phyloP scores from a whole-genome alignment of 2,888 invertebrate species.

The Ennomos erosarius region DNA sequence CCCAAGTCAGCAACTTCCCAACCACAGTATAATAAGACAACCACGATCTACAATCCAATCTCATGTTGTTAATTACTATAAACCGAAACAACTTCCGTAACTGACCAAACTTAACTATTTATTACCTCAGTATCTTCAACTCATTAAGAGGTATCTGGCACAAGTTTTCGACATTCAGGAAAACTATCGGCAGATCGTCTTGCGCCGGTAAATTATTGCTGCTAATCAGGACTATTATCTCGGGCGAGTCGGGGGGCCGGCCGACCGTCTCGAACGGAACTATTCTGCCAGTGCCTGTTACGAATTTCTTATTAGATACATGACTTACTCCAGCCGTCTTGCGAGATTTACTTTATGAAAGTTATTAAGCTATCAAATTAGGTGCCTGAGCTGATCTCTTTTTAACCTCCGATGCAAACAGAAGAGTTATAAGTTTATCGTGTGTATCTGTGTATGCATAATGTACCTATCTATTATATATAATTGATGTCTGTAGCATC shows the following conservation, averaged over 20 bases:
- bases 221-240: conserved; percentile 66
- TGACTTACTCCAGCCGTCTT: conserved; percentile 1
- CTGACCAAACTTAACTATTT: conserved; percentile 25
- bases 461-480: too few relatives aligned
- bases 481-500: too few relatives aligned
- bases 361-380: neutral
- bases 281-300: conserved; percentile 67
- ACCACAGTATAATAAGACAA: neutral
- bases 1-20: neutral
- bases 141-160: conserved; percentile 59
- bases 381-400: too few relatives aligned
- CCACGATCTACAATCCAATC: conserved; percentile 16
- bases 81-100: conserved; percentile 17
- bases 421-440: too few relatives aligned
- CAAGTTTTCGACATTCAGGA: conserved; percentile 66
- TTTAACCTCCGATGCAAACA: too few relatives aligned
- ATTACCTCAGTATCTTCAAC: conserved; percentile 59
- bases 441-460: too few relatives aligned
- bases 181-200: conserved; percentile 70
- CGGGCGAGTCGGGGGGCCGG: conserved; percentile 58
- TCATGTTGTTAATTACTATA: conserved; percentile 19
- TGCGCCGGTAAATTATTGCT: conserved; percentile 66
- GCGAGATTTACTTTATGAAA: conserved; percentile 7
- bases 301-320: conserved; percentile 34
- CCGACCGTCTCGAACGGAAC: conserved; percentile 58